Evolutionary conservation across 2,113 vertebrate species (phyloP).

Genomic region (Corythoichthys haematopterus): DNA sequence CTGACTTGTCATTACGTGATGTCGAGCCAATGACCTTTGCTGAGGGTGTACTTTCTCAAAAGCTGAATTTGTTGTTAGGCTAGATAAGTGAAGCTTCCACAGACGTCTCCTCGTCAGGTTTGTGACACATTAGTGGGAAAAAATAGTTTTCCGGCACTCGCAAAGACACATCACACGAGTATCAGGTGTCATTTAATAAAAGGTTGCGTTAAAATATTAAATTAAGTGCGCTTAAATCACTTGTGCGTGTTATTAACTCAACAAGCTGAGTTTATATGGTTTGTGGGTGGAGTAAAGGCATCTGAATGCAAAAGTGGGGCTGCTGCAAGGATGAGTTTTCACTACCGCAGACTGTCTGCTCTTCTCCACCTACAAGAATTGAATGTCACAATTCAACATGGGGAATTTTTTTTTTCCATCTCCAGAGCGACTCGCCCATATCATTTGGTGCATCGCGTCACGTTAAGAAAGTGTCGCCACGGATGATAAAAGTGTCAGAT

Average conservation of each 20-base stretch:
- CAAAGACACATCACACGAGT: conserved; percentile 2
- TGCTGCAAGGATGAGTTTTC: background rate
- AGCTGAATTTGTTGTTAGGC: background rate
- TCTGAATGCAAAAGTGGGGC: background rate
- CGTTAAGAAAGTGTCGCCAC: conserved; percentile 14
- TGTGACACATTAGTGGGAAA: background rate
- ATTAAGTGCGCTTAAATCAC: conserved; percentile 3
- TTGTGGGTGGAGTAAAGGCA: background rate
- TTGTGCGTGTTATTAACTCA: conserved; percentile 2
- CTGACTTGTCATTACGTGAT: conserved; percentile 39
- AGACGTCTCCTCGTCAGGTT: background rate
- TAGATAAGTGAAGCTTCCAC: background rate
- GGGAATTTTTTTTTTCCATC: background rate
- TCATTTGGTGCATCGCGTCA: conserved; percentile 4
- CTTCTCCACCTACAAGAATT: background rate
- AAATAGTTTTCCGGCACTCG: background rate
- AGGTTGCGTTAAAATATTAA: background rate
- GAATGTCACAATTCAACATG: background rate
- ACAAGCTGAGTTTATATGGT: background rate
- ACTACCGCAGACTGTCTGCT: background rate
- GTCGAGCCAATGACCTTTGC: background rate
- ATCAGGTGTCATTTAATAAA: conserved; percentile 2
- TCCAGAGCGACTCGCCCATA: conserved; percentile 9
- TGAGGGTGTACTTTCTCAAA: background rate
- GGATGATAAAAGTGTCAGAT: conserved; percentile 12